These are phyloP conservation scores for Eidolon dupreanum DNA, from an alignment of 2,797 vertebrate species.

Conservation along the genomic window DNA sequence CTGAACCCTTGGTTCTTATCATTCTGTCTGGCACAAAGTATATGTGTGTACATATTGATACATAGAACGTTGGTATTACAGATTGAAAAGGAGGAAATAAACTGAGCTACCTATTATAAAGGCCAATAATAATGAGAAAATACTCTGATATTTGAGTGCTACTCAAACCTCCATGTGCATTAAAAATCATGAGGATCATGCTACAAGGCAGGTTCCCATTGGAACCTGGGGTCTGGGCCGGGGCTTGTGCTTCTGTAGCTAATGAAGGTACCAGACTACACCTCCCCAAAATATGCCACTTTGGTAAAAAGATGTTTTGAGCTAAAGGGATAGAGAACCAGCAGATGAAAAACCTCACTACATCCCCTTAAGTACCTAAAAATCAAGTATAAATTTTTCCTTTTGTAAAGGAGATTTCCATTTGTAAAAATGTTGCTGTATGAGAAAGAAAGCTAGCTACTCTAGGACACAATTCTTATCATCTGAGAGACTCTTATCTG, in stretches of 20 bases:
- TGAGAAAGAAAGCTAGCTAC: not conserved
- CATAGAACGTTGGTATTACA: not conserved
- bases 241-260: not conserved
- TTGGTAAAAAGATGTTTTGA: not conserved
- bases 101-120: not conserved
- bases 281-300: not conserved
- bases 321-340: not conserved
- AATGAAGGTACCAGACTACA: not conserved
- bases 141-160: not conserved
- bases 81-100: not conserved
- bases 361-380: not conserved
- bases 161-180: not conserved
- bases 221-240: not conserved
- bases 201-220: not conserved
- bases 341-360: not conserved
- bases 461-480: not conserved
- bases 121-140: not conserved
- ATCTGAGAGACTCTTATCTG: not conserved
- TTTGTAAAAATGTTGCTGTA: not conserved
- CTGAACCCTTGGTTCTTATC: not conserved
- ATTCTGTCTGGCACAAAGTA: not conserved
- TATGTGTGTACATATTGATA: not conserved
- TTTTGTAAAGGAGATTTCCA: not conserved
- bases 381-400: not conserved
- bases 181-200: not conserved